These are phyloP conservation scores for Orycteropus afer DNA, from an alignment of 2,113 vertebrate genomes.

Conservation along the genomic window DNA sequence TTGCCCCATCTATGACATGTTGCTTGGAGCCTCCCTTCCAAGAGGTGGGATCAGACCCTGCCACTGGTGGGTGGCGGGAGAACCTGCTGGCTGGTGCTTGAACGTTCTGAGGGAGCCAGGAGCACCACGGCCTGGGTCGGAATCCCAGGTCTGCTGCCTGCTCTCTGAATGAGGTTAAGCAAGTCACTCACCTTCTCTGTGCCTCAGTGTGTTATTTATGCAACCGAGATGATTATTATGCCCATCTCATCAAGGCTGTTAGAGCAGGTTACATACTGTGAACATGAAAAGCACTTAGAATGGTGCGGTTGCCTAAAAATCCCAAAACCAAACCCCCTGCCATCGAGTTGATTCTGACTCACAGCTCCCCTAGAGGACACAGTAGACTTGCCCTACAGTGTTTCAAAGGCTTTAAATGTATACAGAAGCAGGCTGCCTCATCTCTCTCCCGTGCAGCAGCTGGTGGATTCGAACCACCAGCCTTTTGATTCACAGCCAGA, in stretches of 20 bases:
- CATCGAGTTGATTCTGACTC: too few species aligned
- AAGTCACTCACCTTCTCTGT: background rate
- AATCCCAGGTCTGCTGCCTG: background rate
- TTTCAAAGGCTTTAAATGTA: too few species aligned
- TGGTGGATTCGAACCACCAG: too few species aligned
- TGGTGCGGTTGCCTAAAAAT: too few species aligned
- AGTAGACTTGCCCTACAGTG: too few species aligned
- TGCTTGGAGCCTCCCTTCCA: background rate
- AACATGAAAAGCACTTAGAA: background rate
- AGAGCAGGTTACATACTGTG: background rate
- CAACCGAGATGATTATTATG: background rate
- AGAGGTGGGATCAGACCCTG: background rate
- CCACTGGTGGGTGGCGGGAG: background rate
- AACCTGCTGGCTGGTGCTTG: background rate
- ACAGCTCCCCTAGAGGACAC: too few species aligned
- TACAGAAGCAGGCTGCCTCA: too few species aligned
- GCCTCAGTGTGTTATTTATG: background rate
- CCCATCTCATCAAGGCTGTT: background rate
- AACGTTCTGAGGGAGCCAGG: background rate
- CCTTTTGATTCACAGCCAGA: too few species aligned
- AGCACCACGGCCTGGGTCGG: background rate
- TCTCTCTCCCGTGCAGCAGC: too few species aligned
- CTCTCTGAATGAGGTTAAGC: background rate
- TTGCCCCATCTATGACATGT: background rate
- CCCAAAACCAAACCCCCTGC: too few species aligned